Evolutionary conservation across 2,888 invertebrate species (phyloP).

Genomic region (Apamea crenata): DNA sequence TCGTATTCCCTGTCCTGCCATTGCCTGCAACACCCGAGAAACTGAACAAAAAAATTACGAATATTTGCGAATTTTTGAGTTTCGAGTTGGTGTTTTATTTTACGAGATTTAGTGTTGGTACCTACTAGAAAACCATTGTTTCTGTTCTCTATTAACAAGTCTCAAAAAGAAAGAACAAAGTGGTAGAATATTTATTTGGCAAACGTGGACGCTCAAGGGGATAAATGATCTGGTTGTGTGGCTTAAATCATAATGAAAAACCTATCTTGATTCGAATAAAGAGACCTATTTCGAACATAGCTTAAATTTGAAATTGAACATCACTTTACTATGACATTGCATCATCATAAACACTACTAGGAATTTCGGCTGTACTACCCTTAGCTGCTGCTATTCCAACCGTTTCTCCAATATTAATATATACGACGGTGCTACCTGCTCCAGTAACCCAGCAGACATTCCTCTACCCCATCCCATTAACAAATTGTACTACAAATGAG

Average conservation of each 20-base stretch:
- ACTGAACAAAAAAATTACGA: too few species aligned
- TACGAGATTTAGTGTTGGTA: not conserved
- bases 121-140: not conserved
- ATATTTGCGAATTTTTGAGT: too few species aligned
- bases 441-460: conserved; percentile 31
- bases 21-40: not conserved
- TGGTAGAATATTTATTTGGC: not conserved
- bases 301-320: not conserved
- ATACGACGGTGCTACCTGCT: conserved; percentile 10
- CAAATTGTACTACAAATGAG: conserved; percentile 36
- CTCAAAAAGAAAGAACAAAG: not conserved
- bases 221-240: not conserved
- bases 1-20: not conserved
- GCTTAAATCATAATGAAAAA: not conserved
- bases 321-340: not conserved
- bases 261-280: too few species aligned
- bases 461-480: conserved; percentile 30
- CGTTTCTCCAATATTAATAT: conserved; percentile 68
- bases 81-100: not conserved
- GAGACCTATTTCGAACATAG: not conserved
- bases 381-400: conserved; percentile 51
- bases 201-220: not conserved
- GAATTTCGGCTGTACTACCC: conserved; percentile 50
- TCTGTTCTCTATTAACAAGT: not conserved
- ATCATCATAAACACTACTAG: conserved; percentile 10